phyloP scores from a whole-genome alignment of 2,797 vertebrate genomes.

The Anguilla anguilla region DNA sequence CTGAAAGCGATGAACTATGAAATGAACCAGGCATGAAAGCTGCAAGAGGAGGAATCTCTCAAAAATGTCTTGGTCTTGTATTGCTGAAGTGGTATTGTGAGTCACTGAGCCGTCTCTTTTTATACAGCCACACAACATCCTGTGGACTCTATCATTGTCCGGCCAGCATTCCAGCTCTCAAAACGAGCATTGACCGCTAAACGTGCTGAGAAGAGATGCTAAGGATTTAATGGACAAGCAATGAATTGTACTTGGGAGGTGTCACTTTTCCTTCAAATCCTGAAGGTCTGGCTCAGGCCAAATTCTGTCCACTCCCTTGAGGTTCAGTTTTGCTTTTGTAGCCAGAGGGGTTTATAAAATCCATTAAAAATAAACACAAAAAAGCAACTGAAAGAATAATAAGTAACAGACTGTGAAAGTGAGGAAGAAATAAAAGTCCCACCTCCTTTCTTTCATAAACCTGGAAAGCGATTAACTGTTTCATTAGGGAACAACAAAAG shows the following conservation, averaged over 20 bases:
- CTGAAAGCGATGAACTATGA: conserved; percentile 65
- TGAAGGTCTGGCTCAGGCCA: conserved; percentile 32
- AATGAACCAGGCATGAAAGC: conserved; percentile 50
- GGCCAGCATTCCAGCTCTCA: conserved; percentile 55
- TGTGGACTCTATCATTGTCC: conserved; percentile 62
- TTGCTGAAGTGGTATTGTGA: conserved; percentile 69
- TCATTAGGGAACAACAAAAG: conserved; percentile 45
- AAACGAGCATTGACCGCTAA: conserved; percentile 58
- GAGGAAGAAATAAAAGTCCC: neutral
- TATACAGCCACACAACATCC: conserved; percentile 70
- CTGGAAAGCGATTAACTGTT: conserved; percentile 62
- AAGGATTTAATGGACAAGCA: conserved; percentile 60
- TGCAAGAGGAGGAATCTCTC: conserved; percentile 44
- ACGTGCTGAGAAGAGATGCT: conserved; percentile 52
- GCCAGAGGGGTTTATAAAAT: conserved; percentile 35
- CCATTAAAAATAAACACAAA: conserved; percentile 42
- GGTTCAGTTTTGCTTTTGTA: conserved; percentile 24
- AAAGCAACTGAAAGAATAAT: conserved; percentile 49
- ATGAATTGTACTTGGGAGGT: conserved; percentile 47
- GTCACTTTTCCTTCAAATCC: conserved; percentile 50
- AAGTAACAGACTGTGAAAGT: conserved; percentile 56
- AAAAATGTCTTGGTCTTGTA: conserved; percentile 56
- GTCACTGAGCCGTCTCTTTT: conserved; percentile 68
- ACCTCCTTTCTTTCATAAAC: conserved; percentile 51
- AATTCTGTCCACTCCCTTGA: conserved; percentile 54